These are phyloP conservation scores for Limnephilus auricula DNA, from an alignment of 2,888 invertebrate species.

Conservation along the genomic window DNA sequence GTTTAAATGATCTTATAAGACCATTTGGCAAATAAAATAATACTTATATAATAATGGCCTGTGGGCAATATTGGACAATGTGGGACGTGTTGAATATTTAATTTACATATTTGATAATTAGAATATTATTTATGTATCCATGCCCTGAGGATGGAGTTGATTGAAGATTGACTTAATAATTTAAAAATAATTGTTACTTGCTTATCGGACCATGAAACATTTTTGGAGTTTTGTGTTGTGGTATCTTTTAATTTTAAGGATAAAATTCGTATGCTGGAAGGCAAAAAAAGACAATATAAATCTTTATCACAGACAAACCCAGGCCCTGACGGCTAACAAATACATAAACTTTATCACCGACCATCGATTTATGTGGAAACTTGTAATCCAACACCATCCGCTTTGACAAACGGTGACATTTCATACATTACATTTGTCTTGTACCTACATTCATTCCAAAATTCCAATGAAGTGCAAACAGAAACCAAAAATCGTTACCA, in stretches of 20 bases:
- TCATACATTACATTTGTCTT: neutral
- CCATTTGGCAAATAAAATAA: neutral
- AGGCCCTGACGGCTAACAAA: neutral
- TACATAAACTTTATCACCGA: conserved; percentile 8
- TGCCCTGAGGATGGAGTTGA: neutral
- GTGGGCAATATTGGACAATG: neutral
- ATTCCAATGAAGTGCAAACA: neutral
- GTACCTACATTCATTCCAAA: neutral
- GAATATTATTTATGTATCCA: neutral
- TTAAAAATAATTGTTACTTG: neutral
- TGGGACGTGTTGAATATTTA: neutral
- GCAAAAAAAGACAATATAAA: neutral
- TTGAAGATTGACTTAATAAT: neutral
- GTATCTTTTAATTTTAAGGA: too few relatives aligned
- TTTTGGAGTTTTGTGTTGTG: neutral
- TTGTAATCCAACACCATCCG: neutral
- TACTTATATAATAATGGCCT: neutral
- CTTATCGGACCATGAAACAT: neutral
- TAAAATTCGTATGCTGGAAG: too few relatives aligned
- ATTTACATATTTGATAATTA: neutral
- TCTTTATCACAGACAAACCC: neutral
- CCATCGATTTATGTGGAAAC: neutral
- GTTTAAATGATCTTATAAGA: neutral
- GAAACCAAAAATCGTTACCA: neutral
- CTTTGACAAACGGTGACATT: neutral